Evolutionary conservation across 2,888 invertebrate genomes (phyloP).

Genomic region (Rhingia rostrata): DNA sequence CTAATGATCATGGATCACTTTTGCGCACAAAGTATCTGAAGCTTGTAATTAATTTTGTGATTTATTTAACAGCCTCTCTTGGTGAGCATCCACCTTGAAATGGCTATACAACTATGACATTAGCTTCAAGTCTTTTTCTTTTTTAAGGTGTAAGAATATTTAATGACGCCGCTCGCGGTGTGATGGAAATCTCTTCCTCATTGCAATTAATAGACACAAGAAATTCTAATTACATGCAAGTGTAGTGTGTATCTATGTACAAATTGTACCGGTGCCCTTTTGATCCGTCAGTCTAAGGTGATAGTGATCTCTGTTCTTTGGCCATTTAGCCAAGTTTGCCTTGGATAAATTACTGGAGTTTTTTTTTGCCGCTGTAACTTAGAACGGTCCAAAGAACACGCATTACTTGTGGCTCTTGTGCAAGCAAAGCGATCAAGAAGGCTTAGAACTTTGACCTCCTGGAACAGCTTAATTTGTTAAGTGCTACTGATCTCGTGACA

Average conservation of each 20-base stretch:
- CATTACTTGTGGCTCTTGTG: slow-evolving; percentile 11
- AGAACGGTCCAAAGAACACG: slow-evolving; percentile 67
- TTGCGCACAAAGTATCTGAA: slow-evolving; percentile 3
- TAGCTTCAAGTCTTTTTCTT: slow-evolving; percentile 18
- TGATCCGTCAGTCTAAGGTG: slow-evolving; percentile 53
- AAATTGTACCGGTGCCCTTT: slow-evolving; percentile 52
- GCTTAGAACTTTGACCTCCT: slow-evolving; percentile 15
- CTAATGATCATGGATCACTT: slow-evolving; percentile 24
- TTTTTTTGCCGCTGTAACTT: slow-evolving; percentile 36
- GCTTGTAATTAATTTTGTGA: slow-evolving; percentile 13
- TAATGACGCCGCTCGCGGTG: slow-evolving; percentile 30
- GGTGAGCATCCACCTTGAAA: slow-evolving; percentile 18
- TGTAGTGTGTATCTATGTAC: slow-evolving; percentile 11
- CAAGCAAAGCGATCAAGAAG: slow-evolving; percentile 46
- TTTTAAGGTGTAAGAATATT: slow-evolving; percentile 56
- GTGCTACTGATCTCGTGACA: slow-evolving; percentile 49
- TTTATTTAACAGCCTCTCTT: background rate
- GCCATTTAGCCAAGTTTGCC: slow-evolving; percentile 24
- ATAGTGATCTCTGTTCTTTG: slow-evolving; percentile 55
- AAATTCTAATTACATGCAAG: slow-evolving; percentile 62
- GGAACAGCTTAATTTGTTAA: slow-evolving; percentile 39
- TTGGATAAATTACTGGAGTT: slow-evolving; percentile 33
- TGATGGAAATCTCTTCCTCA: slow-evolving; percentile 68
- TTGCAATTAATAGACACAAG: slow-evolving; percentile 62
- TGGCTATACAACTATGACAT: slow-evolving; percentile 23